These are phyloP conservation scores for Scomberomorus guttatus DNA, from an alignment of 2,797 vertebrate genomes.

Conservation along the genomic window DNA sequence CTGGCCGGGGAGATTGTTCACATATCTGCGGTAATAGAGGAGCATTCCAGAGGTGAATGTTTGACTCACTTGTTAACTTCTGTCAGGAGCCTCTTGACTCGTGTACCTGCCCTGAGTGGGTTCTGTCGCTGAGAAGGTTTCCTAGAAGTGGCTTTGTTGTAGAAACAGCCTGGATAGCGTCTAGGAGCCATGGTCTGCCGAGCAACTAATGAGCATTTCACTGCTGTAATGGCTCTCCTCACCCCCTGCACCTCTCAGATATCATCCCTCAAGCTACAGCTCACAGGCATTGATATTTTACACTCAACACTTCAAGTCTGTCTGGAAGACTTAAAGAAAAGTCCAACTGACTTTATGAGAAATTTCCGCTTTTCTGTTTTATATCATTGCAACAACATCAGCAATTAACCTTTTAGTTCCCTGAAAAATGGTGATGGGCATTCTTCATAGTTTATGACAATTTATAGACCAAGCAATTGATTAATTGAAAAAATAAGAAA, in stretches of 20 bases:
- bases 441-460: not conserved
- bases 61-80: slow-evolving; percentile 69
- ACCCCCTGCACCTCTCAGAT: slow-evolving; percentile 46
- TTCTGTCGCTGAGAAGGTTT: slow-evolving; percentile 42
- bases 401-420: accelerated
- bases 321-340: not conserved
- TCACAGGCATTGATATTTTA: slow-evolving; percentile 4
- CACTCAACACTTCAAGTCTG: not conserved
- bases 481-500: not conserved
- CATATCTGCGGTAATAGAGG: slow-evolving; percentile 72
- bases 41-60: slow-evolving; percentile 73
- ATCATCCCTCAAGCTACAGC: slow-evolving; percentile 29
- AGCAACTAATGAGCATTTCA: slow-evolving; percentile 68
- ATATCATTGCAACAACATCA: not conserved
- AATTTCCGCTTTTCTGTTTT: not conserved
- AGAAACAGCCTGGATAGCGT: slow-evolving; percentile 57
- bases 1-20: slow-evolving; percentile 58
- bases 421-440: not conserved
- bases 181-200: slow-evolving; percentile 45
- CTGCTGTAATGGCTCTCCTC: slow-evolving; percentile 44
- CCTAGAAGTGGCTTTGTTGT: slow-evolving; percentile 60
- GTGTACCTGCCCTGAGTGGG: slow-evolving; percentile 44
- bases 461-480: not conserved
- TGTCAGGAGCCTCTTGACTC: slow-evolving; percentile 49
- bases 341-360: not conserved